These are phyloP conservation scores for Pharmacophagus antenor DNA, from an alignment of 2,888 invertebrate species.

Conservation along the genomic window DNA sequence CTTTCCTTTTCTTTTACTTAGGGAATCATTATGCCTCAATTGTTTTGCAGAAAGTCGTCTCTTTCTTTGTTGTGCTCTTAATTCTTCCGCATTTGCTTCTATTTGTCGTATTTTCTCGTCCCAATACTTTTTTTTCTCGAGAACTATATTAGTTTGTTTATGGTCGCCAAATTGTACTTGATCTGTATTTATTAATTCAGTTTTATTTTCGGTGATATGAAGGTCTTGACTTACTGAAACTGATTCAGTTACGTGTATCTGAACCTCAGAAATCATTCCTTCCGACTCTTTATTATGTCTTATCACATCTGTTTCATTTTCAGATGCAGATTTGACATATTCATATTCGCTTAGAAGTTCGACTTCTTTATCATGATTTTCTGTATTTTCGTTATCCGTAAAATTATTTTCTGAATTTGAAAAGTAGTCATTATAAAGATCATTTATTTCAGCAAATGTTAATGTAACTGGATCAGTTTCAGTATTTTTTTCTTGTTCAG, in stretches of 20 bases:
- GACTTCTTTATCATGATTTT: slow-evolving; percentile 36
- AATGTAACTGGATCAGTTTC: slow-evolving; percentile 64
- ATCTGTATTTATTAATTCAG: slow-evolving; percentile 37
- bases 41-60: slow-evolving; percentile 55
- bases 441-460: slow-evolving; percentile 73
- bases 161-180: slow-evolving; percentile 57
- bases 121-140: slow-evolving; percentile 76
- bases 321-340: slow-evolving; percentile 78
- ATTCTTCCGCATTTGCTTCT: slow-evolving; percentile 65
- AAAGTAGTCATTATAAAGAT: slow-evolving; percentile 64
- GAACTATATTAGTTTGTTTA: slow-evolving; percentile 59
- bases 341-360: slow-evolving; percentile 45
- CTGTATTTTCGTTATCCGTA: slow-evolving; percentile 42
- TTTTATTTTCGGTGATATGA: slow-evolving; percentile 44
- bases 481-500: slow-evolving; percentile 51
- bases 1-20: slow-evolving; percentile 68
- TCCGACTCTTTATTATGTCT: slow-evolving; percentile 62
- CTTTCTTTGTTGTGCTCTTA: slow-evolving; percentile 54
- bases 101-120: slow-evolving; percentile 72
- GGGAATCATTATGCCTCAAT: slow-evolving; percentile 64
- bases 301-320: slow-evolving; percentile 71
- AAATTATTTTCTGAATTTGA: slow-evolving; percentile 54
- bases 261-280: slow-evolving; percentile 80
- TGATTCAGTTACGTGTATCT: slow-evolving; percentile 77
- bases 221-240: slow-evolving; percentile 76